These are phyloP conservation scores for Calycopis cecrops DNA, from an alignment of 1,140 invertebrate species.

Conservation along the genomic window DNA sequence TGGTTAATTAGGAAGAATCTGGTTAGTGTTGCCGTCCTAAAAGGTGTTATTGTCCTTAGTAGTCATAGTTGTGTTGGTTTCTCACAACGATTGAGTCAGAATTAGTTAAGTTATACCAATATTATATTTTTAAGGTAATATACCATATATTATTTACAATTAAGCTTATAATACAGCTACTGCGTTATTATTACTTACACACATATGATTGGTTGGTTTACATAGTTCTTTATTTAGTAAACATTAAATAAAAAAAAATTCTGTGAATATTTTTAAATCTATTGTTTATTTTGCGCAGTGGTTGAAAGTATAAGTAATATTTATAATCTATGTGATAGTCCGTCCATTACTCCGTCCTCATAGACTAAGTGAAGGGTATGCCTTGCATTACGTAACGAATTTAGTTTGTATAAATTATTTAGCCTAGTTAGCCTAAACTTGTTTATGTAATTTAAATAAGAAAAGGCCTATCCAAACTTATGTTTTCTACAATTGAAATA, in stretches of 20 bases:
- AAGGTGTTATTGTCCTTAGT: slow-evolving; percentile 20
- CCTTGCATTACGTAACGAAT: slow-evolving; percentile 52
- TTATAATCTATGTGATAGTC: slow-evolving; percentile 56
- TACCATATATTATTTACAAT: slow-evolving; percentile 27
- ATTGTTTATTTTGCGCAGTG: slow-evolving; percentile 1
- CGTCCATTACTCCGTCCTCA: slow-evolving; percentile 44
- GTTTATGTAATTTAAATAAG: slow-evolving; percentile 10
- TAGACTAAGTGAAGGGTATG: slow-evolving; percentile 37
- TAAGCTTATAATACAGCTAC: not conserved
- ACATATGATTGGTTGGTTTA: no score
- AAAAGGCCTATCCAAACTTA: slow-evolving; percentile 17
- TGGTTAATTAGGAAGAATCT: slow-evolving; percentile 2
- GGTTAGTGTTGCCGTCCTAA: slow-evolving; percentile 13
- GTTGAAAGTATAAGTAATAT: slow-evolving; percentile 23
- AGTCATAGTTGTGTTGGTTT: slow-evolving; percentile 39
- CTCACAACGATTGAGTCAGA: slow-evolving; percentile 49
- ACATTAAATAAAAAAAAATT: no score
- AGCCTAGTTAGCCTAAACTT: slow-evolving; percentile 7
- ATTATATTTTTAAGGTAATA: slow-evolving; percentile 35
- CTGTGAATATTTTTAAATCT: not conserved
- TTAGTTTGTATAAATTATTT: slow-evolving; percentile 14
- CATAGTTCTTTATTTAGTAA: no score
- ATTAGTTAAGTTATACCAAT: slow-evolving; percentile 44
- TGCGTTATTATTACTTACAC: no score
- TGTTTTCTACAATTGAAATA: not conserved